Conservation (phyloP, 2,888 invertebrate genomes). For the Pemphredon lugubris region DNA sequence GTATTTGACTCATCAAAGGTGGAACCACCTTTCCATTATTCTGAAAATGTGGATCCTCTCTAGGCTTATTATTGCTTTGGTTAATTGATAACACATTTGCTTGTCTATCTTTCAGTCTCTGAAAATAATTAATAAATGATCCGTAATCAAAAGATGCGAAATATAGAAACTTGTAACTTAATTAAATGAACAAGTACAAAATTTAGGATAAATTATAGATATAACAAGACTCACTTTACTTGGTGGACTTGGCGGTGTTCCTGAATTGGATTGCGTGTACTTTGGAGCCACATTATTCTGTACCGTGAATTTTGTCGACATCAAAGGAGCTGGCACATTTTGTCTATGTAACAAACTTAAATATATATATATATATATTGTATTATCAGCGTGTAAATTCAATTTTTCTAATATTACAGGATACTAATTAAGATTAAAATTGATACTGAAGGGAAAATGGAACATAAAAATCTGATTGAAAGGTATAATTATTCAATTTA, state of each 20-base stretch:
- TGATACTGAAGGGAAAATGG: too few relatives aligned
- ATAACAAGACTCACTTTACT: constrained; percentile 45
- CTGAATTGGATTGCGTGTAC: constrained; percentile 29
- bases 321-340: background rate
- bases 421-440: too few relatives aligned
- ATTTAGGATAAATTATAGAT: background rate
- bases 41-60: constrained; percentile 12
- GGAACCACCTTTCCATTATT: constrained; percentile 26
- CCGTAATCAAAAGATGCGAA: background rate
- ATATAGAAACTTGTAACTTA: background rate
- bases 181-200: background rate
- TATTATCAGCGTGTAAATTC: too few relatives aligned
- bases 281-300: constrained; percentile 32
- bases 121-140: constrained; percentile 19
- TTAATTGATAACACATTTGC: constrained; percentile 27
- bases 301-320: constrained; percentile 26
- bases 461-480: background rate
- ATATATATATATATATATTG: background rate
- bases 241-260: constrained; percentile 34
- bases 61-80: constrained; percentile 52
- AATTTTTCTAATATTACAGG: too few relatives aligned
- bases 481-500: background rate
- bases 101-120: constrained; percentile 59
- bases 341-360: constrained; percentile 14
- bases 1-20: constrained; percentile 55